Percentiles rank a stretch among this genome's conserved stretches.
phyloP scores from a whole-genome alignment of 2,888 invertebrate species.

The Trichogramma dendrolimi region DNA sequence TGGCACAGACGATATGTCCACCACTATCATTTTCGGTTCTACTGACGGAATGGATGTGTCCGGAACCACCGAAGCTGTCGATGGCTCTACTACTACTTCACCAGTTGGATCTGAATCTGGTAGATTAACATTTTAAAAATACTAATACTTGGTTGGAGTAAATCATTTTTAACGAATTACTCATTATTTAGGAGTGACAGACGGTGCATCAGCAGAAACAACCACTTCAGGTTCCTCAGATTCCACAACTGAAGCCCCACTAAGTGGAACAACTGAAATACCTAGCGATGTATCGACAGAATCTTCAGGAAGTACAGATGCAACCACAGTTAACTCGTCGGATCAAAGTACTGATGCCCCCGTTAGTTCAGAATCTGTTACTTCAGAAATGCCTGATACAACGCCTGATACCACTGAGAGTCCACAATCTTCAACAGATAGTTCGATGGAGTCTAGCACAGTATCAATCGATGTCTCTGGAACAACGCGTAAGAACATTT shows the following conservation, averaged over 20 bases:
- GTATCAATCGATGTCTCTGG: conserved; percentile 17
- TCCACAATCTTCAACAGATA: conserved; percentile 30
- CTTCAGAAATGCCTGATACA: conserved; percentile 33
- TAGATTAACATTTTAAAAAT: not conserved
- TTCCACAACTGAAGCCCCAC: conserved; percentile 27
- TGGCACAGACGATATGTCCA: conserved; percentile 29
- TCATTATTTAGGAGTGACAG: not conserved
- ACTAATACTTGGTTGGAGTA: no score
- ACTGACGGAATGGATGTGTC: conserved; percentile 11
- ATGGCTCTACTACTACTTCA: conserved; percentile 22
- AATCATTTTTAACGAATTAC: no score
- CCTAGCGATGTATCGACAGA: conserved; percentile 23
- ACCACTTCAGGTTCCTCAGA: conserved; percentile 26
- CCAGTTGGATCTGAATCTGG: conserved; percentile 22
- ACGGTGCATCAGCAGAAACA: conserved; percentile 14
- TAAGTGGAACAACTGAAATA: conserved; percentile 6
- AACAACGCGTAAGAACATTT: conserved; percentile 15
- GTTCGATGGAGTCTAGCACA: conserved; percentile 27
- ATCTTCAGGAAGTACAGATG: conserved; percentile 30
- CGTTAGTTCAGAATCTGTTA: conserved; percentile 29
- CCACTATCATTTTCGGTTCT: conserved; percentile 10
- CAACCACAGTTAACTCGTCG: conserved; percentile 7
- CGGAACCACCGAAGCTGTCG: conserved; percentile 6
- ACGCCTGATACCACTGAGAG: conserved; percentile 29
- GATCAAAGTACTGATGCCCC: conserved; percentile 30